Base-by-base conservation (phyloP, 2,888 invertebrate species). In the Notodonta dromedarius region DNA sequence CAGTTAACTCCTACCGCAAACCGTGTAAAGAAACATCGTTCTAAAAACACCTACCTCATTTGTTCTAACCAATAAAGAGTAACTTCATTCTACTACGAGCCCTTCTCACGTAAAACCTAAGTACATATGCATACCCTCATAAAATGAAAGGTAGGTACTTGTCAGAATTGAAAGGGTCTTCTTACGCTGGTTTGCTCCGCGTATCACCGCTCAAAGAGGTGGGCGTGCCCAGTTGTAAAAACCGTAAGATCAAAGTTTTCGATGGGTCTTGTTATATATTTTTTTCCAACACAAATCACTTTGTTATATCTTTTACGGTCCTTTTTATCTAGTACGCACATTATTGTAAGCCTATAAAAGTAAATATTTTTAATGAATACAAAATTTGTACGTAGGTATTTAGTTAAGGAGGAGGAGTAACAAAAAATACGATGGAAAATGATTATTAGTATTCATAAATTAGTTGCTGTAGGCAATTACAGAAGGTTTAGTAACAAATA, bases 151-250 rank as follows among this genome's bases (percentile, higher is more conserved):
- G 56, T 39, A 56, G 11, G 56, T 39, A 44, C 56, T 56, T 24
- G 5, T 35, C 55, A 46, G 13, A 59, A 63, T 60, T 59, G 13
- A 0, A 51, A 7, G 39, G 74, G n/a, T 71, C 67, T 62, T 57
- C 0, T 1, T 56, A 63, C 50, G 9, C 56, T 69, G 65, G 71
- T 68, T 66, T 32, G 54, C 74, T 81, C 76, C 78, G 72, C 77
- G 78, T 83, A 84, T 86, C 84, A 83, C 84, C 83, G 79, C 82
- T 88, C 82, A 84, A 88, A 84, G 53, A 85, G 82, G 71, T 70
- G 73, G 90, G 90, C 87, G 90, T 85, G 87, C 85, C 73, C 69
- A 71, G 69, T 82, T 76, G 79, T 78, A 86, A 86, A 85, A 85
- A 83, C 80, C 74, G 74, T 78, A 86, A 84, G 86, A 86, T 87